A percentile compares a stretch with the other conserved stretches of the same genome.
phyloP scores from a whole-genome alignment of 2,113 vertebrate genomes.

The Himantopus leucocephalus region DNA sequence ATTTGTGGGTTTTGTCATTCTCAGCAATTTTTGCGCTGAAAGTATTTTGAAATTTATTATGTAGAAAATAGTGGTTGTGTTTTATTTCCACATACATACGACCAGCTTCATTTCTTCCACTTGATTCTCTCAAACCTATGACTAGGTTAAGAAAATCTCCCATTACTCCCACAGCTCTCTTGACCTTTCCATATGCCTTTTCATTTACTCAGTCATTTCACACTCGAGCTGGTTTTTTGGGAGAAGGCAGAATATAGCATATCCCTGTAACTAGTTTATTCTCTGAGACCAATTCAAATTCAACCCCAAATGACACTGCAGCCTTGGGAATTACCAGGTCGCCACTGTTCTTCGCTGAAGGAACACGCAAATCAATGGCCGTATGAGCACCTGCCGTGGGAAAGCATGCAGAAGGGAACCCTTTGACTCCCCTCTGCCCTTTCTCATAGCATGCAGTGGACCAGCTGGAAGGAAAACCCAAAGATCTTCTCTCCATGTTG shows the following conservation, averaged over 20 bases:
- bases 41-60: not conserved
- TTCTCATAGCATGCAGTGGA: not conserved
- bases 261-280: not conserved
- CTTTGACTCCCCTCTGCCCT: not conserved
- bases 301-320: not conserved
- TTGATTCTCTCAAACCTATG: slow-evolving; percentile 5
- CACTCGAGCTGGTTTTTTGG: slow-evolving; percentile 22
- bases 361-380: not conserved
- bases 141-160: slow-evolving; percentile 46
- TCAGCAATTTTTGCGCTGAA: not conserved
- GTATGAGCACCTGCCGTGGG: not conserved
- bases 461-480: not conserved
- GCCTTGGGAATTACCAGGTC: not conserved
- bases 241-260: not conserved
- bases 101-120: slow-evolving; percentile 12
- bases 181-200: slow-evolving; percentile 51
- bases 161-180: slow-evolving; percentile 10
- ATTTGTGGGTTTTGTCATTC: not conserved
- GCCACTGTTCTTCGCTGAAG: not conserved
- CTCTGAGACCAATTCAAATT: not conserved
- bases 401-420: not conserved
- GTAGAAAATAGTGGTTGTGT: not conserved
- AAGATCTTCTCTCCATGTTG: not conserved
- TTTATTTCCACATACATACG: not conserved
- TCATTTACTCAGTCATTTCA: slow-evolving; percentile 59